Percentiles rank a stretch among this genome's conserved stretches.
These are phyloP conservation scores for Cygnus atratus DNA, from an alignment of 2,113 vertebrate species.

Conservation along the genomic window DNA sequence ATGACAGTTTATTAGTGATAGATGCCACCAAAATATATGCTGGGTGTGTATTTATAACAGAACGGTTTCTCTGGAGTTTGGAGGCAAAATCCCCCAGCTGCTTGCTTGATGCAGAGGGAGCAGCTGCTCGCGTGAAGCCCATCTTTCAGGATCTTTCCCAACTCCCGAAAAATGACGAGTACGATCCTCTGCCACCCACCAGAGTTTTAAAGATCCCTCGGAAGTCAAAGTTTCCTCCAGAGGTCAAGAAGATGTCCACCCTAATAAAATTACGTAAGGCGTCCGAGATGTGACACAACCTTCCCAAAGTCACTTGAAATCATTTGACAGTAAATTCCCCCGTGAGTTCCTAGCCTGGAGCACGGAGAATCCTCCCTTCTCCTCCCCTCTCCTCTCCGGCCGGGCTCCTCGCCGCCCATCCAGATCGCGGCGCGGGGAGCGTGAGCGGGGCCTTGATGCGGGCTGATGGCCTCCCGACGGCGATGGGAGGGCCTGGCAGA, in stretches of 20 bases:
- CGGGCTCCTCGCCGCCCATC: slow-evolving; percentile 61
- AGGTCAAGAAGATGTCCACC: slow-evolving; percentile 75
- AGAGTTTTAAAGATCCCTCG: slow-evolving; percentile 41
- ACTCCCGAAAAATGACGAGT: slow-evolving; percentile 8
- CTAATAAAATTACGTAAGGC: slow-evolving; percentile 78
- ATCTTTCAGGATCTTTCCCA: background rate
- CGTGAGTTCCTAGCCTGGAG: slow-evolving; percentile 73
- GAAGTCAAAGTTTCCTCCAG: slow-evolving; percentile 64
- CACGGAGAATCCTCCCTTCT: slow-evolving; percentile 55
- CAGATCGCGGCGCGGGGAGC: slow-evolving; percentile 42
- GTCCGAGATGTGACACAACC: slow-evolving; percentile 75
- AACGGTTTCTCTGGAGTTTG: background rate
- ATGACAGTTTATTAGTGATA: slow-evolving; percentile 7
- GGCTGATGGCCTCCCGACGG: slow-evolving; percentile 82
- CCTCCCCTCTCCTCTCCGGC: slow-evolving; percentile 44
- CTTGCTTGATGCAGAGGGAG: background rate
- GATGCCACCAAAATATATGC: background rate
- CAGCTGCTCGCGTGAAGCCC: background rate
- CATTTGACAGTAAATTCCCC: slow-evolving; percentile 79
- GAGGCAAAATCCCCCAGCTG: background rate
- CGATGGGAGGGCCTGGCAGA: slow-evolving; percentile 67
- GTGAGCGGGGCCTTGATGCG: slow-evolving; percentile 51
- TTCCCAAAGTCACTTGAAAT: slow-evolving; percentile 82
- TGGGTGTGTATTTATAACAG: background rate
- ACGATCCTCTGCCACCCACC: slow-evolving; percentile 10